Percentiles rank a stretch among this genome's conserved stretches.
These are phyloP conservation scores for Brachystomella parvula DNA, from an alignment of 1,140 invertebrate species.

Conservation along the genomic window DNA sequence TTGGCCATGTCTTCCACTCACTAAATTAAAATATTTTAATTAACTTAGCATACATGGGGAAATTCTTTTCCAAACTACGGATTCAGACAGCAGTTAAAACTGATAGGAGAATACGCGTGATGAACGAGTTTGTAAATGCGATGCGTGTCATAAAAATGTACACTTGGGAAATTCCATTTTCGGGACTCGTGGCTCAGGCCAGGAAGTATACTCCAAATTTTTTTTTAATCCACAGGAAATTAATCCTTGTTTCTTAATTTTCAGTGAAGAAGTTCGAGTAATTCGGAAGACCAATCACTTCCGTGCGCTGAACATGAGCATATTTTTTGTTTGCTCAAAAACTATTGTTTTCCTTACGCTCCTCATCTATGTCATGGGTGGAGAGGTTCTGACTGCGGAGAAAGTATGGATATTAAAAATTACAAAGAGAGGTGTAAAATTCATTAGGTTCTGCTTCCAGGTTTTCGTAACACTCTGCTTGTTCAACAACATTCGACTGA, in stretches of 20 bases:
- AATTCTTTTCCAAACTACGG: conserved; percentile 42
- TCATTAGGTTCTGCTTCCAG: conserved; percentile 20
- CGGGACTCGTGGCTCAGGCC: conserved; percentile 39
- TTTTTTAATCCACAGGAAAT: conserved; percentile 22
- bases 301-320: conserved; percentile 44
- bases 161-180: conserved; percentile 46
- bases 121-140: conserved; percentile 51
- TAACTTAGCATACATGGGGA: conserved; percentile 43
- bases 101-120: conserved; percentile 43
- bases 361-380: conserved; percentile 42
- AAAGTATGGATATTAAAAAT: conserved; percentile 38
- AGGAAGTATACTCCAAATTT: conserved; percentile 39
- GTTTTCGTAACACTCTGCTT: conserved; percentile 46
- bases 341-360: conserved; percentile 47
- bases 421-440: not conserved
- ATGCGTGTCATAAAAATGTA: conserved; percentile 55
- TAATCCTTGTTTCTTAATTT: conserved; percentile 18
- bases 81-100: conserved; percentile 43
- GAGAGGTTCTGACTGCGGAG: conserved; percentile 43
- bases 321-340: conserved; percentile 44
- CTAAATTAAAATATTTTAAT: conserved; percentile 4
- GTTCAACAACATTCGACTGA: conserved; percentile 41
- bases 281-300: conserved; percentile 44
- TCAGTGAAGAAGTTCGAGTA: conserved; percentile 43
- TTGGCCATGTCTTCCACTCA: not conserved